Evolutionary conservation across 2,113 vertebrate genomes (phyloP).

Genomic region (Nansenia antarctica): DNA sequence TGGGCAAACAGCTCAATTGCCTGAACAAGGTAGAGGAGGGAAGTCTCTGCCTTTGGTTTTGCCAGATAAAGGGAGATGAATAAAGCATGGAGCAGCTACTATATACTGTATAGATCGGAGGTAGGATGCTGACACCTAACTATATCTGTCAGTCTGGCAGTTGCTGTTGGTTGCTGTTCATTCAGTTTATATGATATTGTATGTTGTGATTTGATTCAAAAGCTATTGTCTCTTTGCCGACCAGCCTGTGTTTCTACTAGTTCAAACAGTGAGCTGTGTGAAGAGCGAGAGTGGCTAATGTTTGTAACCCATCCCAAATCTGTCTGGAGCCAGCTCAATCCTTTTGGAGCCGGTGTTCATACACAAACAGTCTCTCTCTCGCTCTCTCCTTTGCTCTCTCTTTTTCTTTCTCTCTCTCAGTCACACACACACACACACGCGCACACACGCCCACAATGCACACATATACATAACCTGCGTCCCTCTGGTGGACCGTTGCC

Average conservation of each 20-base stretch:
- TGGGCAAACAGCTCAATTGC: not conserved
- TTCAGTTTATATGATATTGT: too few relatives aligned
- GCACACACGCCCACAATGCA: conserved; percentile 35
- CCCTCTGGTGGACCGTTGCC: conserved; percentile 78
- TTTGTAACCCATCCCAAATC: conserved; percentile 27
- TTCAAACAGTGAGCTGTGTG: not conserved
- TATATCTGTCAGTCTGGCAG: too few relatives aligned
- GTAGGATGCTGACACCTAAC: too few relatives aligned
- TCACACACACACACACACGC: too few relatives aligned
- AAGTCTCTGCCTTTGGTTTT: not conserved
- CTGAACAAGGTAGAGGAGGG: not conserved
- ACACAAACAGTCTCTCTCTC: not conserved
- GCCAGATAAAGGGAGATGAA: not conserved
- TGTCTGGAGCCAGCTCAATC: conserved; percentile 32
- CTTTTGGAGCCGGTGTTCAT: conserved; percentile 20
- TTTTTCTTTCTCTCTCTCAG: not conserved
- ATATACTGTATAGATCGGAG: too few relatives aligned
- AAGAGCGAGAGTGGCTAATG: not conserved
- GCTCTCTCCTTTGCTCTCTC: too few relatives aligned
- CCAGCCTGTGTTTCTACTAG: not conserved
- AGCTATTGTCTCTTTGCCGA: too few relatives aligned
- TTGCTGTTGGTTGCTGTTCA: too few relatives aligned
- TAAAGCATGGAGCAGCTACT: too few relatives aligned
- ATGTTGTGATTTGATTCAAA: too few relatives aligned
- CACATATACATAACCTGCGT: conserved; percentile 51